Conservation (phyloP, 2,113 vertebrate species). For the Amphilophus citrinellus region DNA sequence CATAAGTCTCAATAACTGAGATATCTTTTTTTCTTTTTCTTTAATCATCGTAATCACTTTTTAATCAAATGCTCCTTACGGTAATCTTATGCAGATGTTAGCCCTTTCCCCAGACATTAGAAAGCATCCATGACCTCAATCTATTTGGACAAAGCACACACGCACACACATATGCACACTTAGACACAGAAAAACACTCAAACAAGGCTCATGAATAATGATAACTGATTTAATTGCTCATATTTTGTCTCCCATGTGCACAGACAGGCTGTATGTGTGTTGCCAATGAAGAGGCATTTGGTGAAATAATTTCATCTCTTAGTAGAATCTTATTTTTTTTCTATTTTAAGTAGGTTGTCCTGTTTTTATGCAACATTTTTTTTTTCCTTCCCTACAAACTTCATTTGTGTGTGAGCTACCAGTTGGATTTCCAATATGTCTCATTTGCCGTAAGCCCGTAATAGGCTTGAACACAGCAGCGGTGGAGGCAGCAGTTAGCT, state of each 20-base stretch:
- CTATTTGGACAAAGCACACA: conserved; percentile 17
- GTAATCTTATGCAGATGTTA: conserved; percentile 52
- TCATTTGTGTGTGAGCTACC: conserved; percentile 2
- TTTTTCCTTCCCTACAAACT: background rate
- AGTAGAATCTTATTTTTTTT: background rate
- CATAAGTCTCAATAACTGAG: conserved; percentile 28
- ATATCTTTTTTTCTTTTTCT: background rate
- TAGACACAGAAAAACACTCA: conserved; percentile 1
- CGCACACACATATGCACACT: conserved; percentile 18
- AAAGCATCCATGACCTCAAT: conserved; percentile 60
- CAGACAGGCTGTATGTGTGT: background rate
- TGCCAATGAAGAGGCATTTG: background rate
- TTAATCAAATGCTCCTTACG: conserved; percentile 48
- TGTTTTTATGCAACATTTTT: background rate
- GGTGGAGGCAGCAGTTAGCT: conserved; percentile 16
- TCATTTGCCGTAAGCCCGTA: conserved; percentile 64
- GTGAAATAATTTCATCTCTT: background rate
- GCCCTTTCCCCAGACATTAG: conserved; percentile 33
- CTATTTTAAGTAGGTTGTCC: background rate
- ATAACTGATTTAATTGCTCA: background rate
- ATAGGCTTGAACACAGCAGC: conserved; percentile 62
- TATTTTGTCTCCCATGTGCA: background rate
- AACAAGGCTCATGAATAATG: conserved; percentile 10
- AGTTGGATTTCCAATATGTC: background rate
- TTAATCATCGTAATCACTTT: conserved; percentile 25